Conservation (phyloP, 2,797 vertebrate species). For the Fistularia tabacaria region DNA sequence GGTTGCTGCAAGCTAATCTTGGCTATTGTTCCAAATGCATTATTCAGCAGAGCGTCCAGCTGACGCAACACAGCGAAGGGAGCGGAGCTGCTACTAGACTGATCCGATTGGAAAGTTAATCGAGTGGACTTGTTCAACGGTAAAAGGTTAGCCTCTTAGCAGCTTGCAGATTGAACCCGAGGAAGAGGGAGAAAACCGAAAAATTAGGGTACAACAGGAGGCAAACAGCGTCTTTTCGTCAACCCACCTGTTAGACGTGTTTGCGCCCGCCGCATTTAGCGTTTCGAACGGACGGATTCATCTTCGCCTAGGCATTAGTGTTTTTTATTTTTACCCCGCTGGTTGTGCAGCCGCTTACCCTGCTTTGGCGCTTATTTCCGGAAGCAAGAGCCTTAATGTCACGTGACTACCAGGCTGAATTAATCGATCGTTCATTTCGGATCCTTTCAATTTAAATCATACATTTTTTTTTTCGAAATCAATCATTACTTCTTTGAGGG, state of each 20-base stretch:
- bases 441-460: too few relatives aligned
- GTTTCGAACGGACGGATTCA: neutral
- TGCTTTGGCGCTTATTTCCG: slow-evolving; percentile 36
- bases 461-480: too few relatives aligned
- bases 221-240: accelerated
- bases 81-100: slow-evolving; percentile 16
- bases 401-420: slow-evolving; percentile 34
- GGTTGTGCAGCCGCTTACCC: neutral
- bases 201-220: neutral
- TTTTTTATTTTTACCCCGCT: too few relatives aligned
- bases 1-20: slow-evolving; percentile 3
- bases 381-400: slow-evolving; percentile 29
- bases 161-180: too few relatives aligned
- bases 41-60: slow-evolving; percentile 43
- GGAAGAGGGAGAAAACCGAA: too few relatives aligned
- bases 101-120: slow-evolving; percentile 1
- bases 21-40: slow-evolving; percentile 38
- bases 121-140: too few relatives aligned
- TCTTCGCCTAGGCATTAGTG: neutral
- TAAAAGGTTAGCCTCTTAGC: too few relatives aligned
- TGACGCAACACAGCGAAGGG: slow-evolving; percentile 13
- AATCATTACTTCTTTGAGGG: too few relatives aligned
- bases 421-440: slow-evolving; percentile 23
- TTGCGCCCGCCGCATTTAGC: neutral
- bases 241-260: slow-evolving; percentile 19